Percentiles rank a stretch among this genome's conserved stretches.
Conservation (phyloP, 2,888 invertebrate species). For the Drosophila conformis region DNA sequence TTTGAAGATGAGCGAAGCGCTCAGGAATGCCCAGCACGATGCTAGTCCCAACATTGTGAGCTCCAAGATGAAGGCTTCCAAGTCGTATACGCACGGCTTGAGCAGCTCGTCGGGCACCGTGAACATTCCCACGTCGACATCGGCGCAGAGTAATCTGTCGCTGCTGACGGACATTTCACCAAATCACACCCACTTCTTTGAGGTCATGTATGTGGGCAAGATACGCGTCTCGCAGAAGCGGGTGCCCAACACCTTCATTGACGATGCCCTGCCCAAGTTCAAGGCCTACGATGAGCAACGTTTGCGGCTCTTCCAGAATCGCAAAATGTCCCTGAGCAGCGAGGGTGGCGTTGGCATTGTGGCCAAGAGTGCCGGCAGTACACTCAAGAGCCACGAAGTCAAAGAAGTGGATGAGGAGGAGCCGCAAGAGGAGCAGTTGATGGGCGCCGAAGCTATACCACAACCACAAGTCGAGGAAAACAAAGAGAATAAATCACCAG, state of each 20-base stretch:
- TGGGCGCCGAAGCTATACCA: constrained; percentile 53
- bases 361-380: constrained; percentile 61
- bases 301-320: constrained; percentile 82
- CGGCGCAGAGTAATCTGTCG: constrained; percentile 84
- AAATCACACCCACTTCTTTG: constrained; percentile 95
- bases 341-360: constrained; percentile 74
- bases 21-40: constrained; percentile 84
- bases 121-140: constrained; percentile 84
- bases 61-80: constrained; percentile 84
- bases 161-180: constrained; percentile 89
- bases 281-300: constrained; percentile 92
- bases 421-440: constrained; percentile 53
- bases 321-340: constrained; percentile 83
- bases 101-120: constrained; percentile 85
- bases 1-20: constrained; percentile 83
- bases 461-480: constrained; percentile 67
- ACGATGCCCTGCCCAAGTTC: constrained; percentile 95
- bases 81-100: constrained; percentile 85
- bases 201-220: constrained; percentile 96
- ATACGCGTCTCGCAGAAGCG: constrained; percentile 94
- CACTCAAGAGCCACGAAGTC: constrained; percentile 73
- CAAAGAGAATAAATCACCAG: constrained; percentile 82
- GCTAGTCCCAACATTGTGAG: constrained; percentile 83
- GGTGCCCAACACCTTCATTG: constrained; percentile 93
- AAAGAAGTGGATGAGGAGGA: constrained; percentile 80